A percentile compares a stretch with the other conserved stretches of the same genome.
Conservation (phyloP, 2,113 vertebrate genomes). For the Mystacornis crossleyi region DNA sequence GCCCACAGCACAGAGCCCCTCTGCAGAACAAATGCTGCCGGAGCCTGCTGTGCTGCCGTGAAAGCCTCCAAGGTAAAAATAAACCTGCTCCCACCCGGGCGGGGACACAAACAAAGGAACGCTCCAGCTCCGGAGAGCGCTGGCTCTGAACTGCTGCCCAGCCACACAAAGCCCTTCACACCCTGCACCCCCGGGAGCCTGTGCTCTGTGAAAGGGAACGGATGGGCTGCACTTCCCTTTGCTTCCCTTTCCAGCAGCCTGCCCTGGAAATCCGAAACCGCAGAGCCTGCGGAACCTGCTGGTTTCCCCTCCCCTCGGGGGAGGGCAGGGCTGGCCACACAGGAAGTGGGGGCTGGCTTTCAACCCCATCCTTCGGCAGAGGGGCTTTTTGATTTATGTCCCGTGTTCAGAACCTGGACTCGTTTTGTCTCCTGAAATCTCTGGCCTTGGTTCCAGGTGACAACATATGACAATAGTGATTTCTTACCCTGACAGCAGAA, state of each 20-base stretch:
- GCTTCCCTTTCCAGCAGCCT: background rate
- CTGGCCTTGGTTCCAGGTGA: constrained; percentile 8
- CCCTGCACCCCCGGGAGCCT: background rate
- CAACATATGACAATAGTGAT: background rate
- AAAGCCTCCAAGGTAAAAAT: constrained; percentile 59
- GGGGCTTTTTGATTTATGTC: background rate
- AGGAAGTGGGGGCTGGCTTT: background rate
- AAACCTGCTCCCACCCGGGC: background rate
- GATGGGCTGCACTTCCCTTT: background rate
- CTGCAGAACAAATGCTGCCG: background rate
- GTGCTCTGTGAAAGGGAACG: background rate
- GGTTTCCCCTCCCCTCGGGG: background rate
- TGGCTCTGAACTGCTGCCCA: background rate
- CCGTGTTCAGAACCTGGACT: background rate
- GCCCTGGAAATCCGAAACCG: background rate
- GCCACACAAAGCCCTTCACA: background rate
- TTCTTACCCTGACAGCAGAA: constrained; percentile 43
- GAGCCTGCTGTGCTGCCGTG: constrained; percentile 9
- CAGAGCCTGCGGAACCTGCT: background rate
- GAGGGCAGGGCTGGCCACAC: background rate
- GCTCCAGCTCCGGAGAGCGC: background rate
- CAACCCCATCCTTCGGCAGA: background rate
- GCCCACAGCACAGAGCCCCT: background rate
- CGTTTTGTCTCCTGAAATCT: background rate
- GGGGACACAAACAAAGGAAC: constrained; percentile 19